Base-by-base conservation (phyloP, 2,888 invertebrate genomes). In the Clanis bilineata region DNA sequence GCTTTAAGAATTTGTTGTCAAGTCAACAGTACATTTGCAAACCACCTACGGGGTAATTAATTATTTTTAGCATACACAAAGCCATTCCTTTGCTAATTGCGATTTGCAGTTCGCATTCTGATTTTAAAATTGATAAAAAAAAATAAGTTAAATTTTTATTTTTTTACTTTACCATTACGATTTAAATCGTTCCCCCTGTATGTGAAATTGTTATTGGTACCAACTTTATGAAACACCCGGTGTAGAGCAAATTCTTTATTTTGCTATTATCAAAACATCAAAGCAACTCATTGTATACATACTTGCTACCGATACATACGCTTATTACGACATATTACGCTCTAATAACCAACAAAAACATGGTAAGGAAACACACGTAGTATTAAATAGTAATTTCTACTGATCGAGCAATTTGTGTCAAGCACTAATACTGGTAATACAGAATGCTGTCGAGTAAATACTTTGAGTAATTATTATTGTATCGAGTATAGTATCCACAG, bases 381-480 rank as follows among this genome's bases (percentile, higher is more conserved):
- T 51, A 51, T 51, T 51, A 18, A 32, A 51, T 51, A 51, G 22
- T 28, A 25, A 28, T 56, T 57, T 57, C 28, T 43, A 57, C 18
- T 43, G 18, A 23, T 25, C 25, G 10, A 56, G 41, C 28, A 56
- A 25, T 28, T 57, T 15, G 43, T 57, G 7, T 43, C 56, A n/a
- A 41, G 10, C 32, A 5, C 43, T 28, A 59, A 64, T 57, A 61
- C 63, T 64, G 56, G 61, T 3, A 36, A 36, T 36, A 36, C 10
- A 1, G 32, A 1, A 5, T 32, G 32, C 9, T 7, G n/a, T 36
- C 36, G 1, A 10, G 36, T 12, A 36, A 36, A 1, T 36, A 32
- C 10, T 12, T 10, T 12, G 36, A 1, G 9, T 7, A 12, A 12
- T 12, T 1, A 7, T 36, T 36, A 12, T 2, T 36, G 36, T 1